Evolutionary conservation across 2,888 invertebrate species (phyloP).

Genomic region (Antitype chi): DNA sequence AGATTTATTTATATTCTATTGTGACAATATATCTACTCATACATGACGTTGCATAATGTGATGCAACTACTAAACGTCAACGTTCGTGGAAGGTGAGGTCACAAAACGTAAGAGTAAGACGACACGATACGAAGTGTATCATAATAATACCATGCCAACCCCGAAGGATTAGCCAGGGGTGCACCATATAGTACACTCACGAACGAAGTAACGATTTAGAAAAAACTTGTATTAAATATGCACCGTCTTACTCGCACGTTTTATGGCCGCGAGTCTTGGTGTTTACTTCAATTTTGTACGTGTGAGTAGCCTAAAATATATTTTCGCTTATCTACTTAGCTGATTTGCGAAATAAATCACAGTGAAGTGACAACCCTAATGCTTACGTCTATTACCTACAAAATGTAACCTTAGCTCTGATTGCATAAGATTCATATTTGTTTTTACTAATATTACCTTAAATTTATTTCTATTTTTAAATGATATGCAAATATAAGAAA

Average conservation of each 20-base stretch:
- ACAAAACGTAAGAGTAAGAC: constrained; percentile 1
- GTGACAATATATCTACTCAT: background rate
- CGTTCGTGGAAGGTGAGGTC: background rate
- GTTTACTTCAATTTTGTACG: background rate
- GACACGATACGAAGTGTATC: background rate
- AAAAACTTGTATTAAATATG: background rate
- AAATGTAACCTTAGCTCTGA: constrained; percentile 25
- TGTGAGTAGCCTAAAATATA: background rate
- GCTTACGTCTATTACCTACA: background rate
- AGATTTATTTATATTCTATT: constrained; percentile 8
- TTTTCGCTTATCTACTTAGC: constrained; percentile 9
- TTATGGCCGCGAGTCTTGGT: background rate
- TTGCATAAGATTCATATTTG: constrained; percentile 31
- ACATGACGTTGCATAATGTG: background rate
- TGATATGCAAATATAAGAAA: constrained; percentile 8
- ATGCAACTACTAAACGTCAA: constrained; percentile 3
- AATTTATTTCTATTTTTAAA: constrained; percentile 3
- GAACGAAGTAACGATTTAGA: background rate
- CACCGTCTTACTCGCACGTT: background rate
- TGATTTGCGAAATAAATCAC: constrained; percentile 14
- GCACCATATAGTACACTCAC: background rate
- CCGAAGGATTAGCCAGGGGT: background rate
- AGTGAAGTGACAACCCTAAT: constrained; percentile 11
- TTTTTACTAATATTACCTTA: constrained; percentile 26
- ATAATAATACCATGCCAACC: background rate